Evolutionary conservation across 2,113 vertebrate species (phyloP).

Genomic region (Chloebia gouldiae): DNA sequence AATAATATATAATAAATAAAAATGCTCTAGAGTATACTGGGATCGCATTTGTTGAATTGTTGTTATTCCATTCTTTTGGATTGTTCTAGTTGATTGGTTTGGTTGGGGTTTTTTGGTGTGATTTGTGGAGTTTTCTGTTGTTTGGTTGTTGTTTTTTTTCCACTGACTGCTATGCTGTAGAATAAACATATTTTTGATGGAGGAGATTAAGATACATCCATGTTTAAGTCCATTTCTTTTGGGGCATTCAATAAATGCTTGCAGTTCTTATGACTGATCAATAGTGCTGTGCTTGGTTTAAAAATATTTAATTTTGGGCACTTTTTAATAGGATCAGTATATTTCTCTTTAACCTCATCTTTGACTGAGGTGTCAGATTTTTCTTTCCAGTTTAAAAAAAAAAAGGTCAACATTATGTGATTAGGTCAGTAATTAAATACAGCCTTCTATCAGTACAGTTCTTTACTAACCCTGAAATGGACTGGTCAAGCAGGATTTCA

Average conservation of each 20-base stretch:
- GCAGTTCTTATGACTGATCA: background rate
- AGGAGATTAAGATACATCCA: background rate
- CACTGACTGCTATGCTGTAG: background rate
- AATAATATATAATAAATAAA: background rate
- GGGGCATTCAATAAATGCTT: background rate
- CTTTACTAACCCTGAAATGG: background rate
- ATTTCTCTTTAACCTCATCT: background rate
- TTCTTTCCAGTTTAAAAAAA: background rate
- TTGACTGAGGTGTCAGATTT: background rate
- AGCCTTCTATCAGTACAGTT: background rate
- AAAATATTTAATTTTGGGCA: background rate
- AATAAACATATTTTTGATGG: background rate
- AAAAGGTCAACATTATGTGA: background rate
- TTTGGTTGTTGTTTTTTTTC: background rate
- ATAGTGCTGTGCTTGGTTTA: background rate
- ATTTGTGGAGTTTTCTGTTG: background rate
- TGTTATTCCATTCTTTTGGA: background rate
- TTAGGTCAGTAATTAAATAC: background rate
- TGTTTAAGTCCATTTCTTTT: background rate
- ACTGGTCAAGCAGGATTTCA: background rate
- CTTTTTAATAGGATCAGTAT: background rate
- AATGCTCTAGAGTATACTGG: background rate
- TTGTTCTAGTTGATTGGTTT: background rate
- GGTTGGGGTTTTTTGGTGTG: background rate
- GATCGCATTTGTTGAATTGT: background rate